A percentile compares a stretch with the other conserved stretches of the same genome.
phyloP scores from a whole-genome alignment of 2,888 invertebrate genomes.

The Acronicta aceris region DNA sequence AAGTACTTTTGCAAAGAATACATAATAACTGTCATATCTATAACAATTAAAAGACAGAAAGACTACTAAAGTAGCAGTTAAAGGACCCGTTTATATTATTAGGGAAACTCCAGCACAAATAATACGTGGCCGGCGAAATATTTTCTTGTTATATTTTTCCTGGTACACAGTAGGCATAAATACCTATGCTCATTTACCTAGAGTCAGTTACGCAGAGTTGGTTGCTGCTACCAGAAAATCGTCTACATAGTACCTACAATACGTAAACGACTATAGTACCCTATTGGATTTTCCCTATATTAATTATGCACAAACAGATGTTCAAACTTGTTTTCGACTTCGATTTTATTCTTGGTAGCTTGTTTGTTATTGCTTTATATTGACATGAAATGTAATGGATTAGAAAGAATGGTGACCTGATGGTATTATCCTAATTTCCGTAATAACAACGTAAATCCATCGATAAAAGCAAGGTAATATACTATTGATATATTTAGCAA shows the following conservation, averaged over 20 bases:
- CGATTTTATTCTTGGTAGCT: not conserved
- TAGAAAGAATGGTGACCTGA: too few relatives aligned
- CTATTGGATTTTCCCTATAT: not conserved
- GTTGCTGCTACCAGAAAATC: constrained; percentile 9
- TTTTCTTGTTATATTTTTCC: constrained; percentile 28
- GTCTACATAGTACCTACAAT: not conserved
- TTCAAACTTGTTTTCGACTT: not conserved
- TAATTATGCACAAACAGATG: not conserved
- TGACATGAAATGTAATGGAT: not conserved
- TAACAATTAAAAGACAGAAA: not conserved
- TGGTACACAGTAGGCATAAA: constrained; percentile 4
- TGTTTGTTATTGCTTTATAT: not conserved
- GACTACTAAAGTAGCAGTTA: not conserved
- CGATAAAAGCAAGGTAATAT: not conserved
- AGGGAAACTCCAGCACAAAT: constrained; percentile 20
- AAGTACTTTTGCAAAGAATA: not conserved
- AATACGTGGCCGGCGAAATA: not conserved
- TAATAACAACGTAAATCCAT: not conserved
- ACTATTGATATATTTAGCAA: constrained; percentile 4
- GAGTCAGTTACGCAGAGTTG: not conserved
- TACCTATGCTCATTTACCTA: constrained; percentile 1
- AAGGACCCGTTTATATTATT: not conserved
- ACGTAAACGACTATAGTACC: not conserved
- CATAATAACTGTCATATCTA: constrained; percentile 1
- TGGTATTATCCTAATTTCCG: too few relatives aligned